A percentile compares a stretch with the other conserved stretches of the same genome.
Evolutionary conservation across 2,888 invertebrate genomes (phyloP).

Genomic region (Philaethria dido): DNA sequence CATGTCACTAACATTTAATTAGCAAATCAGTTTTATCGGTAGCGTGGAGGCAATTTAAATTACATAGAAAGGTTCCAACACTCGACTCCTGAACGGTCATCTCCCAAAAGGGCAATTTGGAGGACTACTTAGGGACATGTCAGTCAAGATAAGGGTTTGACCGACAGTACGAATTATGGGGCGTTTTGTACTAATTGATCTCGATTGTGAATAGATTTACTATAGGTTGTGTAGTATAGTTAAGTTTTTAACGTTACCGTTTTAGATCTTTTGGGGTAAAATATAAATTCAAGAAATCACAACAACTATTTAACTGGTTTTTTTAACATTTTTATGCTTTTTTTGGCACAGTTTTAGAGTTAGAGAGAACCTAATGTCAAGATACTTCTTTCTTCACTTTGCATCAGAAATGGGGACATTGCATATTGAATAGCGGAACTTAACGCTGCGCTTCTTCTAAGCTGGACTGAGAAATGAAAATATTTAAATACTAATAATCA

Average conservation of each 20-base stretch:
- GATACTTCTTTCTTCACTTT: too few relatives aligned
- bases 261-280: neutral
- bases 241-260: neutral
- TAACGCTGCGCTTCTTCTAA: too few relatives aligned
- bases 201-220: conserved; percentile 36
- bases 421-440: too few relatives aligned
- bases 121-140: conserved; percentile 64
- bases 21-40: conserved; percentile 19
- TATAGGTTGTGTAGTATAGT: neutral
- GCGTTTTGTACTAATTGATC: conserved; percentile 50
- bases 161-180: conserved; percentile 52
- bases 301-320: too few relatives aligned
- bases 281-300: too few relatives aligned
- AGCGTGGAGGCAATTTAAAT: conserved; percentile 37
- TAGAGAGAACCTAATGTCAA: too few relatives aligned
- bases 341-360: too few relatives aligned
- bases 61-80: conserved; percentile 33
- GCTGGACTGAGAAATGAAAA: too few relatives aligned
- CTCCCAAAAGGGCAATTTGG: conserved; percentile 64
- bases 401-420: too few relatives aligned
- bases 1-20: conserved; percentile 23
- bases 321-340: too few relatives aligned
- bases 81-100: conserved; percentile 43
- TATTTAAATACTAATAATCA: too few relatives aligned
- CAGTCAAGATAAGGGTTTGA: conserved; percentile 65